These are phyloP conservation scores for Phyllostomus discolor DNA, from an alignment of 2,113 vertebrate species.

Conservation along the genomic window DNA sequence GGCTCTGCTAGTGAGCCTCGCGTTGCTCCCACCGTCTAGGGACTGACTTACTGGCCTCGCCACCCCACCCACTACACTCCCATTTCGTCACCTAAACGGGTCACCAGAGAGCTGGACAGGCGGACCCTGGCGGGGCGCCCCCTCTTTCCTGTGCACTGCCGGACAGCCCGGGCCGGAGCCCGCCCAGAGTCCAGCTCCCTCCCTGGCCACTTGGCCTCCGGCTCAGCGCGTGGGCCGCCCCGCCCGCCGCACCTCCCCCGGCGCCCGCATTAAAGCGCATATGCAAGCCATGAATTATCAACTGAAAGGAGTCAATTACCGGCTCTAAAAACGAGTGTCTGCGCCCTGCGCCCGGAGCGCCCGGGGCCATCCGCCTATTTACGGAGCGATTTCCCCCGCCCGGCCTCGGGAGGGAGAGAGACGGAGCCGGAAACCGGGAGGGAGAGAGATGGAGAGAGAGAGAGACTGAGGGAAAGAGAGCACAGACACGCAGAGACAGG, in stretches of 20 bases:
- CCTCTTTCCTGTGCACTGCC: background rate
- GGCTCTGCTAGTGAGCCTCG: background rate
- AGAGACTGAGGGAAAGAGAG: background rate
- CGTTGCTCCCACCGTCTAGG: background rate
- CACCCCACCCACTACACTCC: background rate
- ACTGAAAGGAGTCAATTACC: conserved; percentile 99
- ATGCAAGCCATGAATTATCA: conserved; percentile 99
- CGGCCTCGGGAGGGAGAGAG: conserved; percentile 25
- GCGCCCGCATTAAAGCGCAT: conserved; percentile 82
- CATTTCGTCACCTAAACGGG: background rate
- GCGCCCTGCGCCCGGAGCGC: conserved; percentile 93
- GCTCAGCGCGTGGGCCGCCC: background rate
- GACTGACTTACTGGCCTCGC: background rate
- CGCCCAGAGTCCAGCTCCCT: background rate
- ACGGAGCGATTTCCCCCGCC: conserved; percentile 67
- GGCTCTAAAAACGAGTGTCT: conserved; percentile 96
- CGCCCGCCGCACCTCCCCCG: conserved; percentile 62
- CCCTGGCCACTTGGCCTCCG: background rate
- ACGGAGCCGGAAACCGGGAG: background rate
- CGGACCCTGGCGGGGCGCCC: background rate
- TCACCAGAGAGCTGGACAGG: background rate
- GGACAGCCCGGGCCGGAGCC: background rate
- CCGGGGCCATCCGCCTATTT: conserved; percentile 79
- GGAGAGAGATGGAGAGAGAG: background rate
- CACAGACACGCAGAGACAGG: background rate